These are phyloP conservation scores for Dermochelys coriacea DNA, from an alignment of 2,797 vertebrate species.

Conservation along the genomic window DNA sequence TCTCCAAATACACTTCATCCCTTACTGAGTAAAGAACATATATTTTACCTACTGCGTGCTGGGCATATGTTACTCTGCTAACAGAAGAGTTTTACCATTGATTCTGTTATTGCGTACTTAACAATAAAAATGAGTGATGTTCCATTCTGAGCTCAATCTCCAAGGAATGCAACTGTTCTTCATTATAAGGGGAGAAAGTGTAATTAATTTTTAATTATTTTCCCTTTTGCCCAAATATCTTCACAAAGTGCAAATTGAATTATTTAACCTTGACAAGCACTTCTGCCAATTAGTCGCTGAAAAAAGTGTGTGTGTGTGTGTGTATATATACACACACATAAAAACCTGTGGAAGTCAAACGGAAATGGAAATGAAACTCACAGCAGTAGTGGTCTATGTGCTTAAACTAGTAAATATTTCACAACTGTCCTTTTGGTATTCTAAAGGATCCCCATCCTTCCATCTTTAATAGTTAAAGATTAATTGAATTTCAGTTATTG, in stretches of 20 bases:
- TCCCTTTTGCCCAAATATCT: conserved; percentile 66
- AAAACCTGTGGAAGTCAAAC: conserved; percentile 24
- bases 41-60: neutral
- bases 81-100: conserved; percentile 5
- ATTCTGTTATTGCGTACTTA: conserved; percentile 32
- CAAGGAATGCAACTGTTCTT: conserved; percentile 61
- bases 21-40: neutral
- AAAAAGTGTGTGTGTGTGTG: neutral
- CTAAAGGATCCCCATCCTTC: conserved; percentile 55
- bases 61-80: neutral
- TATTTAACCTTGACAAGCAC: conserved; percentile 64
- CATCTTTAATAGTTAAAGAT: conserved; percentile 67
- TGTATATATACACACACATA: neutral
- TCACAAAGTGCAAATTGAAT: conserved; percentile 64
- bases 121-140: conserved; percentile 53
- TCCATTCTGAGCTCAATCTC: conserved; percentile 49
- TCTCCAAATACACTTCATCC: neutral
- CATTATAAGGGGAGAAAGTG: neutral
- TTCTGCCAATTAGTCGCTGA: conserved; percentile 55
- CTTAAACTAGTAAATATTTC: neutral
- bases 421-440: neutral
- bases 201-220: conserved; percentile 78
- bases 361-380: neutral
- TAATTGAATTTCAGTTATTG: conserved; percentile 71
- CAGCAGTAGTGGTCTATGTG: accelerated